Evolutionary conservation across 2,797 vertebrate genomes (phyloP).

Genomic region (Gila robusta): DNA sequence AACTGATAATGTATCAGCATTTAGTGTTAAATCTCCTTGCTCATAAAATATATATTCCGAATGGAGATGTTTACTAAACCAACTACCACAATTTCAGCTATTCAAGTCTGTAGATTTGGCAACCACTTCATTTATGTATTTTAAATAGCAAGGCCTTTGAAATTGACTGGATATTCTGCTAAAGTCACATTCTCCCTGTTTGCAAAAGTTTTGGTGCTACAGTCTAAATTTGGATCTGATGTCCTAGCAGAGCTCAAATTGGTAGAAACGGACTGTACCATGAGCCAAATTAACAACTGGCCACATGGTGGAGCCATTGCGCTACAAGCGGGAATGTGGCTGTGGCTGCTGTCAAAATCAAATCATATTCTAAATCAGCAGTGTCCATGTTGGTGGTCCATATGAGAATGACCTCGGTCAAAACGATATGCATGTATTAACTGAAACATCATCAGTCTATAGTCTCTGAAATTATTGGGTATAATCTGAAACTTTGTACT

Average conservation of each 20-base stretch:
- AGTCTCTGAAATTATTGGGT: not conserved
- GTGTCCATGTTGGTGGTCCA: not conserved
- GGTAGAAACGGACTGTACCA: not conserved
- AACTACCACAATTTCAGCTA: not conserved
- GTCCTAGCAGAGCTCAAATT: not conserved
- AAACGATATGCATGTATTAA: not conserved
- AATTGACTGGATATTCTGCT: not conserved
- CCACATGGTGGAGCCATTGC: not conserved
- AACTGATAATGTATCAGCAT: not conserved
- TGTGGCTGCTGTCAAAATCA: not conserved
- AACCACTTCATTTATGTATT: not conserved
- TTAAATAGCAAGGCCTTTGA: not conserved
- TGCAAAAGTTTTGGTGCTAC: not conserved
- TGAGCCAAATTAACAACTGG: not conserved
- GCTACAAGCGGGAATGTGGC: not conserved
- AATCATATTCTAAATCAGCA: not conserved
- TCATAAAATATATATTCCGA: not conserved
- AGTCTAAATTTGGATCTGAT: not conserved
- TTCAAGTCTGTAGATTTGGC: not conserved
- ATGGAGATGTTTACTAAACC: not conserved
- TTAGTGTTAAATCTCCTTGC: not conserved
- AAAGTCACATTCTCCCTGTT: not conserved
- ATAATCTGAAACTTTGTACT: not conserved
- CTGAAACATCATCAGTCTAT: not conserved
- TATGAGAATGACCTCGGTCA: not conserved